Percentiles rank a stretch among this genome's conserved stretches.
These are phyloP conservation scores for Drosophila tsacasi DNA, from an alignment of 1,140 invertebrate species.

Conservation along the genomic window DNA sequence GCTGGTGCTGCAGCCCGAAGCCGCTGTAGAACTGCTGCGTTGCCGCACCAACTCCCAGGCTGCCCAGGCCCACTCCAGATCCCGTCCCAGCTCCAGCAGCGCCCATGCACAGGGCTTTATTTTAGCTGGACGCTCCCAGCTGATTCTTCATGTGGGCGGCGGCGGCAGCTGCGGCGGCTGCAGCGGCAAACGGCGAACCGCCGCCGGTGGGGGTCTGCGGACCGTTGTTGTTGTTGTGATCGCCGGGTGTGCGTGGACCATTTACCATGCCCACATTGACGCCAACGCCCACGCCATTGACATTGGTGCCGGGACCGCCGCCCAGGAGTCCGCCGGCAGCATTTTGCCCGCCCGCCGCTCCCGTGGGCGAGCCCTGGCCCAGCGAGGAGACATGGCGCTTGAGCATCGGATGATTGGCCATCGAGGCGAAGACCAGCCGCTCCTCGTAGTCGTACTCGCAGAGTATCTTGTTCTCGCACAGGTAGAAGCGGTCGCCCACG, in stretches of 20 bases:
- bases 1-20: constrained; percentile 62
- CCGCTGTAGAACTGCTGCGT: constrained; percentile 66
- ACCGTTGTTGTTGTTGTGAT: constrained; percentile 82
- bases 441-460: constrained; percentile 99
- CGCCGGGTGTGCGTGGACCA: constrained; percentile 77
- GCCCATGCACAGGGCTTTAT: constrained; percentile 74
- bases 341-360: constrained; percentile 44
- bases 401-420: constrained; percentile 96
- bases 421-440: constrained; percentile 94
- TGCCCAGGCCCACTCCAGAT: constrained; percentile 1
- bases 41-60: constrained; percentile 32
- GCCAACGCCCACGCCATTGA: constrained; percentile 26
- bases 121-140: constrained; percentile 84
- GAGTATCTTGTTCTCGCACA: constrained; percentile 98
- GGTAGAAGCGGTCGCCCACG: constrained; percentile 97
- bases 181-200: constrained; percentile 73
- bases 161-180: constrained; percentile 71
- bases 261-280: constrained; percentile 58
- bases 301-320: constrained; percentile 43
- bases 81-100: constrained; percentile 25
- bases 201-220: constrained; percentile 69
- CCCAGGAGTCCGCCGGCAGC: constrained; percentile 46
- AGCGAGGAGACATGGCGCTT: constrained; percentile 91
- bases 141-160: constrained; percentile 84
- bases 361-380: constrained; percentile 78